Base-by-base conservation (phyloP, 2,888 invertebrate species). In the Phortica okadai region DNA sequence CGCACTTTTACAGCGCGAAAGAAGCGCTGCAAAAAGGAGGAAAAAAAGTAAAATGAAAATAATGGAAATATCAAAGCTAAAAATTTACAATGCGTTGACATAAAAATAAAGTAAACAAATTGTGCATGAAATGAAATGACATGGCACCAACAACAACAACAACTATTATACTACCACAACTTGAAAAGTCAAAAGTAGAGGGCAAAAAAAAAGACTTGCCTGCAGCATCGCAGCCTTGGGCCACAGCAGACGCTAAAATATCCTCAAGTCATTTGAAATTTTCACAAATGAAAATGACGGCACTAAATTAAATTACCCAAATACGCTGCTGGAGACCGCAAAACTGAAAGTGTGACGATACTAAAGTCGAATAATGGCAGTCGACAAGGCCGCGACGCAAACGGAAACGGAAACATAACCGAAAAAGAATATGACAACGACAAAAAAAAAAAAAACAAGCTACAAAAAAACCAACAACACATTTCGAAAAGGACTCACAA, bases 261-360 rank as follows among this genome's bases (percentile, higher is more conserved):
- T 50, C 74, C 74, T 66, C 54, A 16, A 74, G 74, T 69, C 74
- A 69, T 67, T 74, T 85, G 78, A 78, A 82, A 81, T 84, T 87
- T 84, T 81, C 79, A 84, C 84, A 85, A 87, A 85, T 85, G 85
- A 83, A 85, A 85, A 85, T 86, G 81, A 86, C 84, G 87, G 79
- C 85, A 82, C 82, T 79, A 87, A 85, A 85, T 85, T 85, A 85
- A 86, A 85, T 85, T 85, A 84, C 84, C 84, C 82, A 76, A 75
- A 69, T n/a, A 25, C 50, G 58, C 66, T 78, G 77, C 69, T 72
- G 75, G 74, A 77, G 76, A 56, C 76, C 45, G 45, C 69, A 70
- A 74, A 74, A 80, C 54, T 67, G 78, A 62, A 75, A 45, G 67
- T 74, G 59, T 69, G 76, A 74, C 72, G 77, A 75, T 69, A 76